Evolutionary conservation across 37 sponge, comb jelly and placozoan genomes (phyloP).

Genomic region (Chondrilla cf. caribensis): DNA sequence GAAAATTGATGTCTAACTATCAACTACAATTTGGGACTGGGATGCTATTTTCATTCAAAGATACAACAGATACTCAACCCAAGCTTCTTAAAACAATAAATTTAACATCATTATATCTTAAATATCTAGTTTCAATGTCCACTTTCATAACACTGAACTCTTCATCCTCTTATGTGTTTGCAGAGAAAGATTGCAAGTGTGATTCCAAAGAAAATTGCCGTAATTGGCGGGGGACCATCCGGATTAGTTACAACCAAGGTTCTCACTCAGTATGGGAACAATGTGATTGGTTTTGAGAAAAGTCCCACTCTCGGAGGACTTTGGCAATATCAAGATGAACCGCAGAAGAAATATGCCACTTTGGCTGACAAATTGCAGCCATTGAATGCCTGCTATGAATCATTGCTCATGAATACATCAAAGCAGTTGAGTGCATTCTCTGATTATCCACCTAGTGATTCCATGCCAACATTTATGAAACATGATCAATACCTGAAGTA

Average conservation of each 20-base stretch:
- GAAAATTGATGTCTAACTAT: no score
- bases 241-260: not conserved
- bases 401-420: not conserved
- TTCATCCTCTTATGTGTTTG: no score
- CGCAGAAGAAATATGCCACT: not conserved
- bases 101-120: no score
- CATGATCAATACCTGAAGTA: not conserved
- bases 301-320: not conserved
- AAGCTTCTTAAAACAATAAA: no score
- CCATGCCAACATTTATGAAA: not conserved
- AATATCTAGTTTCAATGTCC: no score
- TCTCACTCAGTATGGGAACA: not conserved
- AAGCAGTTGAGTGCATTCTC: not conserved
- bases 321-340: not conserved
- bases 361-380: not conserved
- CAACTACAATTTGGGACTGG: no score
- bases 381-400: not conserved
- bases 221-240: not conserved
- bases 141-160: no score
- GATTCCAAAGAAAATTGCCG: not conserved
- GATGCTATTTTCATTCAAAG: no score
- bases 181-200: no score
- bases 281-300: not conserved
- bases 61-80: no score
- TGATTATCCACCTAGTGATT: not conserved